phyloP scores from a whole-genome alignment of 2,888 invertebrate genomes.

The Plagodis pulveraria region DNA sequence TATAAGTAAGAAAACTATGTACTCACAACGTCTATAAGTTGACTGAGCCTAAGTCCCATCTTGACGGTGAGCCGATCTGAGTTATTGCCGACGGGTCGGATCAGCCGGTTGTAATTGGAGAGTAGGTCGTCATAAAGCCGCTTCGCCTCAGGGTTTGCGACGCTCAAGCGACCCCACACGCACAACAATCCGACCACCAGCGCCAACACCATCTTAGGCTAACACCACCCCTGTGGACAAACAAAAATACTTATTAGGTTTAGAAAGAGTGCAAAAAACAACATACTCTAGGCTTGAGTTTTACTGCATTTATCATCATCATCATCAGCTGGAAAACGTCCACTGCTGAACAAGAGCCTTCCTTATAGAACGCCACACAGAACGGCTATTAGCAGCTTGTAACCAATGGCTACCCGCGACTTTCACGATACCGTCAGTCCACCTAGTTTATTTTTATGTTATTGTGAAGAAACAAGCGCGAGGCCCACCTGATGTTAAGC shows the following conservation, averaged over 20 bases:
- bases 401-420: too few species aligned
- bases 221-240: slow-evolving; percentile 90
- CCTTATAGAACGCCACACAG: too few species aligned
- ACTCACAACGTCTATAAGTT: slow-evolving; percentile 97
- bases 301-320: too few species aligned
- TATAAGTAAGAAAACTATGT: slow-evolving; percentile 34
- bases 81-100: slow-evolving; percentile 97
- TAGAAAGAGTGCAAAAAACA: neutral
- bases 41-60: slow-evolving; percentile 95
- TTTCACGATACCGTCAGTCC: too few species aligned
- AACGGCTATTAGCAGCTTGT: too few species aligned
- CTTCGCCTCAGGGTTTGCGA: slow-evolving; percentile 96
- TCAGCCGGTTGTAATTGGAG: slow-evolving; percentile 97
- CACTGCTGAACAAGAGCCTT: too few species aligned
- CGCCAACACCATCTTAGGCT: slow-evolving; percentile 94
- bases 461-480: too few species aligned
- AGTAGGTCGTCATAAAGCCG: slow-evolving; percentile 97
- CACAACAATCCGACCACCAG: slow-evolving; percentile 89
- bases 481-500: too few species aligned
- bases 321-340: too few species aligned
- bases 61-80: slow-evolving; percentile 97
- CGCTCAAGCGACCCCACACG: slow-evolving; percentile 91
- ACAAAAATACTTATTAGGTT: slow-evolving; percentile 5
- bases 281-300: too few species aligned
- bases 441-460: too few species aligned